Base-by-base conservation (phyloP, 2,797 vertebrate genomes). In the Pseudochromis fuscus region DNA sequence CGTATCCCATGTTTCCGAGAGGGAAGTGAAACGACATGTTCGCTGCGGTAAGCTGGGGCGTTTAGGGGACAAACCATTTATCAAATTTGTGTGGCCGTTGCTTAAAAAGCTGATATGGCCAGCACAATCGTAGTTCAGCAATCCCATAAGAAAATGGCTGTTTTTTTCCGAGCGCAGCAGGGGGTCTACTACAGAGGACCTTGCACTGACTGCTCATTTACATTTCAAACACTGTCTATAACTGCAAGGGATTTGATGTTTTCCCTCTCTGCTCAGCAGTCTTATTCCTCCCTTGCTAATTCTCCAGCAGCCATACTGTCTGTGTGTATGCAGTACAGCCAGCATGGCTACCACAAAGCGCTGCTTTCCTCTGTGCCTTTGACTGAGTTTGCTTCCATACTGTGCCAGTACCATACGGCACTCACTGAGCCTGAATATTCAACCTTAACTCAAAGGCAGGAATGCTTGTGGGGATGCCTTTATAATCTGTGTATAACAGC, bases 191-290 rank as follows among this genome's bases (percentile, higher is more conserved):
- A 90, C 87, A 90, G 90, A 92, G 86, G 83, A 84, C 87, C 84
- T 13, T 71, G 88, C 86, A 53, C 88, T 82, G 87, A 68, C 84
- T 91, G 86, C 88, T 92, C 88, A 93, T 93, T 93, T 93, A 87
- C 92, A 93, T 93, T 93, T 93, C 91, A 93, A 93, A 93, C 91
- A 79, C 85, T 37, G 89, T 92, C 90, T 89, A 90, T 89, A 91
- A 90, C 91, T 93, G 89, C 90, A 74, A 92, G 92, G 89, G 91
- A 91, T 92, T 92, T 91, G 88, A 91, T 91, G 88, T 91, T 91
- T 90, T 91, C 88, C 86, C 87, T 84, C 87, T 85, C 78, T 81
- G 88, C 80, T 89, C 84, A 71, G 86, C 89, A 87, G 85, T 87
- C 88, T 88, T 88, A 82, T 83, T 88, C 81, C 84, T 90, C 89